Base-by-base conservation (phyloP, 1,140 invertebrate species). In the Neuroterus valhalla region DNA sequence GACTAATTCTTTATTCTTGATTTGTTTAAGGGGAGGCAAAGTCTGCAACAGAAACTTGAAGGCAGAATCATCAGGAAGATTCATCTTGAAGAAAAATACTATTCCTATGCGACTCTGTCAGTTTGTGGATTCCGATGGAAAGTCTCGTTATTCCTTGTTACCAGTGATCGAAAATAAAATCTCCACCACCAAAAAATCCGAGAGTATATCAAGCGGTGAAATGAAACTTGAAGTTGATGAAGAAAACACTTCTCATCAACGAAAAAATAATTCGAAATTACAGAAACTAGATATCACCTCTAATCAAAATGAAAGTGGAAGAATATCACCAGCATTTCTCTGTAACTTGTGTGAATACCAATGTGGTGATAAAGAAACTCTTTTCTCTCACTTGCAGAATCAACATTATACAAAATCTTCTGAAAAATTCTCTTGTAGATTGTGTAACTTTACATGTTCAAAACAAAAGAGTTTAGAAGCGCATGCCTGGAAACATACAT, bases 1-100 rank as follows among this genome's bases (percentile, higher is more conserved):
- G 26, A 69, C 45, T 78, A 78, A 78, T 62, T 38, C 11, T 21
- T 23, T 38, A 5, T 50, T 70, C 48, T 76, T 73, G 46, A 46
- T 81, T 67, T 81, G 80, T 83, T 81, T 71, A 80, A 83, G 80
- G 78, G 76, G 31, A 17, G 19, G 69, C 75, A 66, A 62, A 62
- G 12, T 38, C 52, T 17, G 15, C 19, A 38, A 31, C 10, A 48
- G n/a, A 48, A 31, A n/a, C 43, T 19, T 11, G 38, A 45, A 43
- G 12, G 15, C 3, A 21, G 67, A 48, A 23, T 66, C 46, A 14
- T 11, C 42, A 12, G 67, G 46, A 55, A 31, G 14, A n/a, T 11
- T 26, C 23, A 23, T 67, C 2, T 6, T 12, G 55, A 66, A 72
- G 21, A 38, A 38, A 38, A 45, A 48, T 50, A 14, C 19, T n/a